Base-by-base conservation (phyloP, 2,113 vertebrate genomes). In the Octodon degus region DNA sequence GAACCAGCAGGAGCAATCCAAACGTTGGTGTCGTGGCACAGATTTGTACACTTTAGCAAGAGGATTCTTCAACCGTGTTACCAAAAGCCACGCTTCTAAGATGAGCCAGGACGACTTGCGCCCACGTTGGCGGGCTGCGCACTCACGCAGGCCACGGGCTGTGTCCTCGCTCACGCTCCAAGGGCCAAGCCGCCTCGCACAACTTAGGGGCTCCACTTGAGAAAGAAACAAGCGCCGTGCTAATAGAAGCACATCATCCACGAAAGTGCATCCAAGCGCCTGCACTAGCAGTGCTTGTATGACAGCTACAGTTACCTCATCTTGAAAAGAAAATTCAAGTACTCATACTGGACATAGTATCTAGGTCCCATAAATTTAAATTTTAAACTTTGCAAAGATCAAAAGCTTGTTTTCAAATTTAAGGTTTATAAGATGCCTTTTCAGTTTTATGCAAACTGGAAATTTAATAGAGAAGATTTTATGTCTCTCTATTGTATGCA, bases 131-230 rank as follows among this genome's bases (percentile, higher is more conserved):
- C 19, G 11, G 19, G 60, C 17, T 22, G 55, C 16, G 8, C 5
- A 1, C 2, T 37, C 34, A 76, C 20, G n/a, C 3, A 5, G 40
- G 13, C 17, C 13, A 30, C 9, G 30, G 0, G 63, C 14, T 55
- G 63, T 50, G 58, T 72, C 25, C 17, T 6, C 43, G 40, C 53
- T 72, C 10, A 4, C 53, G 40, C 53, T 65, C 68, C 37, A 16
- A 65, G 43, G 19, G 30, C 93, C 17, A 74, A 22, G 30, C 7
- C 2, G 4, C 14, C 37, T 67, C 9, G 14, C 3, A 7, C 50
- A 32, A 62, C 12, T 47, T 43, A 14, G 2, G 30, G 20, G 16
- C 55, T 25, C 83, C 25, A 3, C 16, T 25, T 19, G 27, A 34
- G 32, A 40, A n/a, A 25, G 58, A 43, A 34, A 47, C 62, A 67